A percentile compares a stretch with the other conserved stretches of the same genome.
phyloP scores from a whole-genome alignment of 92 coral and sea anemone species.

The Palythoa caribaeorum region DNA sequence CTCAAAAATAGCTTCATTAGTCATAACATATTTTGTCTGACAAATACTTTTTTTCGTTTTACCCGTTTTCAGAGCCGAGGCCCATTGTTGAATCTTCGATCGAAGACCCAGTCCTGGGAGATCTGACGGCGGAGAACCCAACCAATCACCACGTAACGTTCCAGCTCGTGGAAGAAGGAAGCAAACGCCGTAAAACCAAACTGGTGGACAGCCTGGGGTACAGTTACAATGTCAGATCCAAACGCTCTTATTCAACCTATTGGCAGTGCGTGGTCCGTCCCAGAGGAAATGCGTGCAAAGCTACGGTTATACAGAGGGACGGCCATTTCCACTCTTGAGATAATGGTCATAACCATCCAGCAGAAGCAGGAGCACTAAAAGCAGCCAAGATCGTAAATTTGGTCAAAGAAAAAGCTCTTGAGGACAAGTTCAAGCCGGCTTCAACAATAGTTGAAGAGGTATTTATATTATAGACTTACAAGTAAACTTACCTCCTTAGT shows the following conservation, averaged over 20 bases:
- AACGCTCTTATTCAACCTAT: neutral
- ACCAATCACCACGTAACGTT: neutral
- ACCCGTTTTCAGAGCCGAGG: neutral
- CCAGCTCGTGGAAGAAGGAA: constrained; percentile 28
- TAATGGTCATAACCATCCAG: neutral
- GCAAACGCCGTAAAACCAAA: constrained; percentile 30
- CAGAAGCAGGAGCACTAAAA: neutral
- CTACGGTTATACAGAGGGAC: neutral
- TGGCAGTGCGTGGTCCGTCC: constrained; percentile 34
- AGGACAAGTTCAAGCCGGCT: neutral
- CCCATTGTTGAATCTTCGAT: constrained; percentile 1
- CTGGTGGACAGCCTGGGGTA: constrained; percentile 38
- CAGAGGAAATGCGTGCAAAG: constrained; percentile 28
- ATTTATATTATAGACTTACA: neutral
- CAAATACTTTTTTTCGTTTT: neutral
- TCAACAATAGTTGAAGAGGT: constrained; percentile 10
- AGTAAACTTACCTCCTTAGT: no score
- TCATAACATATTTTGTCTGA: neutral
- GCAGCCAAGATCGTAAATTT: neutral
- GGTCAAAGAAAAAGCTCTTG: neutral
- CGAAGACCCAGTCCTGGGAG: neutral
- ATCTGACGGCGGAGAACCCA: neutral
- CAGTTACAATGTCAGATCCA: constrained; percentile 23
- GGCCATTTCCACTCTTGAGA: neutral
- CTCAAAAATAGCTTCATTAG: neutral